Evolutionary conservation across 37 sponge, comb jelly and placozoan species (phyloP), one percentile per base, ranked within the genome.

Genomic region (Crambe crambe): DNA sequence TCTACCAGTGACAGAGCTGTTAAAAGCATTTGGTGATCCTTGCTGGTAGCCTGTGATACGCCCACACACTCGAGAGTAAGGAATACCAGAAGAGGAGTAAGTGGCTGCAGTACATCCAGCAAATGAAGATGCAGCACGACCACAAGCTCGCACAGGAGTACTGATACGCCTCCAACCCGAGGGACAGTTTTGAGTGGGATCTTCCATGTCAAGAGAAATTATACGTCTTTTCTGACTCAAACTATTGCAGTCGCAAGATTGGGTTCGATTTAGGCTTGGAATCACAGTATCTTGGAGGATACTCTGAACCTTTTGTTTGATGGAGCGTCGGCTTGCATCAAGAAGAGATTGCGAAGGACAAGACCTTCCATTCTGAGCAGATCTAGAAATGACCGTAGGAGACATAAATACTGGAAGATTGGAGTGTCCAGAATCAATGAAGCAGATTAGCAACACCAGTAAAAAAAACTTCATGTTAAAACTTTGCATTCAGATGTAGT

Each of bases 21-120:
- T 72, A 43, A 82, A 82, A 15, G 83, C 83, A 73, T 82, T 82
- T 2, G 83, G 83, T 35, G 83, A 82, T 8, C 74, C 44, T 12
- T 40, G 59, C 37, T 82, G 83, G 51, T 73, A 82, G 0, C 83
- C 83, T 2, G 58, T 72, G 26, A 82, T 57, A 22, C 56, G 63
- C 2, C 83, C 83, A 58, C 83, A 82, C 23, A 82, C 73, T 18
- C 51, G 37, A 1, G 66, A 62, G 66, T 82, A 82, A 2, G 73
- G 2, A n/a, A 72, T 37, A n/a, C 74, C 74, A 59, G 5, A 20
- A 35, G 74, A 22, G 41, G 31, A 1, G 40, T 73, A 73, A 26
- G 58, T 35, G 25, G 54, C 35, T 12, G 83, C 59, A n/a, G 65
- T 44, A 37, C 83, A 82, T 8, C 83, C 74, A 1, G 74, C 51